Percentiles rank a stretch among this genome's conserved stretches.
Conservation (phyloP, 1,140 invertebrate species). For the Ganaspis sp. region DNA sequence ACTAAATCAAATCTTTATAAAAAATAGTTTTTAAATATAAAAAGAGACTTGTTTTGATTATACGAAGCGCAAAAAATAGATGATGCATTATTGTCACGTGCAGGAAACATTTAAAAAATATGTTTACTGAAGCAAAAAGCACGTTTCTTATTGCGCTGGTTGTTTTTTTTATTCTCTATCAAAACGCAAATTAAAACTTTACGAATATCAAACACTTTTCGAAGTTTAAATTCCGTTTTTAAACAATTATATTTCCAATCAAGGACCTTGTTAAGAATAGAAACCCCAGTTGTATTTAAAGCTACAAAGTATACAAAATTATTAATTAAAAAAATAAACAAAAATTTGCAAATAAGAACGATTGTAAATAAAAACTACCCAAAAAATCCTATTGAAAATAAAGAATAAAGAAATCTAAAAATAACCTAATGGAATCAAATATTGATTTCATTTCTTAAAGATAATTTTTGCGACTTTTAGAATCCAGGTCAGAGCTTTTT, state of each 20-base stretch:
- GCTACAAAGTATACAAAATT: too few species aligned
- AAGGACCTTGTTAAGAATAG: too few species aligned
- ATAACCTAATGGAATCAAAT: background rate
- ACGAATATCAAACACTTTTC: background rate
- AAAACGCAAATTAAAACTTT: background rate
- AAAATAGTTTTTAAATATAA: too few species aligned
- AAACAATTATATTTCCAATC: background rate
- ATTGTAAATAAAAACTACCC: too few species aligned
- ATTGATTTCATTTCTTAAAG: background rate
- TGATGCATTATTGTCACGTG: conserved; percentile 1
- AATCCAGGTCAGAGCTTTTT: background rate
- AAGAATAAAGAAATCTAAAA: background rate
- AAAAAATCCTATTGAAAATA: background rate
- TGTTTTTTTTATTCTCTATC: background rate
- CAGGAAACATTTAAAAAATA: background rate
- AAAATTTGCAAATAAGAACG: too few species aligned
- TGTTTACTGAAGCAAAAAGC: background rate
- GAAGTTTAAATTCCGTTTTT: background rate
- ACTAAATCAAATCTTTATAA: too few species aligned
- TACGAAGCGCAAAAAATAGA: background rate
- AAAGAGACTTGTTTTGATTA: background rate
- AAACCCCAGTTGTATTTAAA: too few species aligned
- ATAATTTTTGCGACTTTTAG: background rate
- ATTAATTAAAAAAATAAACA: too few species aligned
- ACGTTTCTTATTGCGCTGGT: background rate